Evolutionary conservation across 2,113 vertebrate species (phyloP).

Genomic region (Piaya cayana): DNA sequence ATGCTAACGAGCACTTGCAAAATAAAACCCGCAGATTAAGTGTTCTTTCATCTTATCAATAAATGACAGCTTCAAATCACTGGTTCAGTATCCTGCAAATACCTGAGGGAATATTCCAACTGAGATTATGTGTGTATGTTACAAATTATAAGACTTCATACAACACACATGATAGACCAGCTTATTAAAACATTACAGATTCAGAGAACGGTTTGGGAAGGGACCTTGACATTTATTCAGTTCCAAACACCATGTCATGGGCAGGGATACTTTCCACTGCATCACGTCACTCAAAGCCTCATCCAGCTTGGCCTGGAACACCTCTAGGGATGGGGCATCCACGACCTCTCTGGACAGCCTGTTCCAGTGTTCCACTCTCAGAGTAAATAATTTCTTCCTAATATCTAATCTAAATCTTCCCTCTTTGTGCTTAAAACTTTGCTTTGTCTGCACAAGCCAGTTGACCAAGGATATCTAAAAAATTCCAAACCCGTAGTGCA

Average conservation of each 20-base stretch:
- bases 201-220: too few relatives aligned
- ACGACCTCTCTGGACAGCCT: too few relatives aligned
- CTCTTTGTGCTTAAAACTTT: background rate
- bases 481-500: background rate
- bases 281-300: too few relatives aligned
- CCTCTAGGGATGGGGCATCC: too few relatives aligned
- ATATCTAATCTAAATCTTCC: too few relatives aligned
- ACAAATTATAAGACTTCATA: background rate
- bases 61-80: background rate
- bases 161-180: background rate
- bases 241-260: too few relatives aligned
- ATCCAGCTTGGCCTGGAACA: too few relatives aligned
- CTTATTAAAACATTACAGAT: background rate
- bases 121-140: background rate
- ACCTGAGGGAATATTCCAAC: background rate
- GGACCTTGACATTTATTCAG: too few relatives aligned
- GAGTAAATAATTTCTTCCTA: too few relatives aligned
- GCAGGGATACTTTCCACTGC: too few relatives aligned
- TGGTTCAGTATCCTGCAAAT: background rate
- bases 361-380: too few relatives aligned
- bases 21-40: background rate
- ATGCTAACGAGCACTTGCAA: background rate
- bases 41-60: background rate
- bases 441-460: background rate
- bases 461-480: background rate